Conservation (phyloP, 1,140 invertebrate species). For the Listronotus oregonensis region DNA sequence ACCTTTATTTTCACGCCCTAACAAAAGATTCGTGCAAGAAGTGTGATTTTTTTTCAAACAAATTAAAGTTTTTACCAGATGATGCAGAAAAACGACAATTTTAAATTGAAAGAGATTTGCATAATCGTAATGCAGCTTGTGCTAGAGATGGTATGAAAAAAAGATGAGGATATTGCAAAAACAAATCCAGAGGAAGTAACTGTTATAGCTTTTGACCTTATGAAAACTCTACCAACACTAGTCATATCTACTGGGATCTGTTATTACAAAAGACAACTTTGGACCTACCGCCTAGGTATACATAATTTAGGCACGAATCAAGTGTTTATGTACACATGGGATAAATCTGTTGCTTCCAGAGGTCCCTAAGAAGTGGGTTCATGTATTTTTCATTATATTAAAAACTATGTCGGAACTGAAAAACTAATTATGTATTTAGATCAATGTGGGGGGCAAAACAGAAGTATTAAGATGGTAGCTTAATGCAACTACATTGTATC, state of each 20-base stretch:
- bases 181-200: constrained; percentile 4
- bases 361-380: constrained; percentile 33
- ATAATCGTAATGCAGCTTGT: constrained; percentile 23
- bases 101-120: constrained; percentile 26
- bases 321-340: constrained; percentile 28
- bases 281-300: constrained; percentile 33
- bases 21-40: constrained; percentile 26
- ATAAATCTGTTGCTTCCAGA: constrained; percentile 29
- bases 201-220: constrained; percentile 34
- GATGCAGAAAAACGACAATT: constrained; percentile 11
- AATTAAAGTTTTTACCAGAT: constrained; percentile 11
- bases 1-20: constrained; percentile 24
- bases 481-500: constrained; percentile 28
- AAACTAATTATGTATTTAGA: constrained; percentile 40
- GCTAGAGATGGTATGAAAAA: constrained; percentile 20
- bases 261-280: constrained; percentile 38
- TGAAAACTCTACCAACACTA: constrained; percentile 35
- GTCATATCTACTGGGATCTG: constrained; percentile 20
- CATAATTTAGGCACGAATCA: constrained; percentile 27
- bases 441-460: constrained; percentile 38
- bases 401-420: constrained; percentile 28
- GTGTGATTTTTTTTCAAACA: constrained; percentile 24
- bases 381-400: constrained; percentile 29
- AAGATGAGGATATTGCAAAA: constrained; percentile 17
- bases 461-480: constrained; percentile 33